These are phyloP conservation scores for Pollicipes pollicipes DNA, from an alignment of 1,140 invertebrate genomes.

Conservation along the genomic window DNA sequence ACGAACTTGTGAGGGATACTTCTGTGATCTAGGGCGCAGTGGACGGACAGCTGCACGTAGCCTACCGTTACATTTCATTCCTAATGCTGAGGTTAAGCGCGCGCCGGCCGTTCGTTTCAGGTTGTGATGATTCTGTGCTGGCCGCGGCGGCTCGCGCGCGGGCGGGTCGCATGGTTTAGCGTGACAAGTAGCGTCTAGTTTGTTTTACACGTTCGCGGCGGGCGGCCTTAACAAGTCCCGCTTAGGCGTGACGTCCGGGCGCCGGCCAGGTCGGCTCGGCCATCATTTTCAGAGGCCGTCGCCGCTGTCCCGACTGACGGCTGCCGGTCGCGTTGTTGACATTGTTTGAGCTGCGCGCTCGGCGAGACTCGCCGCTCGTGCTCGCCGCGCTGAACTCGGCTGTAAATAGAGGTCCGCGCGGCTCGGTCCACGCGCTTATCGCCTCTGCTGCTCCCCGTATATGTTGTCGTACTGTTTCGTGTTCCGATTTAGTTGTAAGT, in stretches of 20 bases:
- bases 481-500: slow-evolving; percentile 1
- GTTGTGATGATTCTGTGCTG: background rate
- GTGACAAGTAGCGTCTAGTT: slow-evolving; percentile 1
- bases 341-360: background rate
- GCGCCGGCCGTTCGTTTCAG: background rate
- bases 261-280: too few species aligned
- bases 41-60: background rate
- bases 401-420: background rate
- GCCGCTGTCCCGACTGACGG: too few species aligned
- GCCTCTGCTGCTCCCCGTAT: background rate
- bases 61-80: background rate
- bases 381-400: too few species aligned
- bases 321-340: background rate
- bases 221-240: background rate
- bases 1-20: background rate
- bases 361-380: too few species aligned
- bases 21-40: background rate
- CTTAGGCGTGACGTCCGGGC: background rate
- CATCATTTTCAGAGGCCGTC: background rate
- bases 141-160: too few species aligned
- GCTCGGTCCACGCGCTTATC: too few species aligned
- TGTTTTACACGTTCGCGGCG: background rate
- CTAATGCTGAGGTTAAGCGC: background rate
- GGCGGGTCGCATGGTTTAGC: background rate
- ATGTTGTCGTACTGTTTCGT: background rate